A percentile compares a stretch with the other conserved stretches of the same genome.
phyloP scores from a whole-genome alignment of 2,888 invertebrate species.

The Chouioia cunea region DNA sequence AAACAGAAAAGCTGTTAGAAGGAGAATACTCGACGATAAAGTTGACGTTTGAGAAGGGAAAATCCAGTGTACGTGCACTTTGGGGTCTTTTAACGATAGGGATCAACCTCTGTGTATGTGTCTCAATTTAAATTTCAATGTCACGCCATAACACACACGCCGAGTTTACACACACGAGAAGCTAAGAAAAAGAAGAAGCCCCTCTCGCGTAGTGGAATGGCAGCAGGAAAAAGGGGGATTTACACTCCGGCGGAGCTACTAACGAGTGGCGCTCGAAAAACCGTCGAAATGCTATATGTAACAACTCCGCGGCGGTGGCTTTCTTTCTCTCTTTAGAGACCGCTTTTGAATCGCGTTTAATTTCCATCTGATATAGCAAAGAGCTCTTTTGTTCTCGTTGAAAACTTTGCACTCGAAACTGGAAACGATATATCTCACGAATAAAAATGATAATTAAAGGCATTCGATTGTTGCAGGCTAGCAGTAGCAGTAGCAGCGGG shows the following conservation, averaged over 20 bases:
- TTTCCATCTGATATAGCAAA: too few species aligned
- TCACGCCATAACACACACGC: background rate
- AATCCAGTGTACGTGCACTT: constrained; percentile 12
- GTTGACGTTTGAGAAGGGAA: constrained; percentile 4
- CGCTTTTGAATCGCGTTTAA: too few species aligned
- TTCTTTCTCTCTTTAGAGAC: too few species aligned
- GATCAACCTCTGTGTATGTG: background rate
- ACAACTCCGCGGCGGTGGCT: too few species aligned
- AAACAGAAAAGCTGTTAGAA: background rate
- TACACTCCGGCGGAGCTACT: constrained; percentile 63
- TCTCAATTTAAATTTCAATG: constrained; percentile 41
- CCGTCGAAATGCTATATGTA: constrained; percentile 25
- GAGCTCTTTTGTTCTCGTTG: too few species aligned
- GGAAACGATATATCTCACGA: too few species aligned
- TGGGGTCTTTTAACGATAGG: background rate
- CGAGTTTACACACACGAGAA: too few species aligned
- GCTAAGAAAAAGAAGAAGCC: constrained; percentile 51
- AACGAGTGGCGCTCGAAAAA: constrained; percentile 52
- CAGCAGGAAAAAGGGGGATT: constrained; percentile 52
- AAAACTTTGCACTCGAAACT: too few species aligned
- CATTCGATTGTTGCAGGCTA: too few species aligned
- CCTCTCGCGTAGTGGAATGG: constrained; percentile 51
- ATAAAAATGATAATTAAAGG: too few species aligned
- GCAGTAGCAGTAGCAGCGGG: too few species aligned
- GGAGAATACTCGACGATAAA: background rate